phyloP scores from a whole-genome alignment of 2,113 vertebrate species.

The Brienomyrus longianalis region DNA sequence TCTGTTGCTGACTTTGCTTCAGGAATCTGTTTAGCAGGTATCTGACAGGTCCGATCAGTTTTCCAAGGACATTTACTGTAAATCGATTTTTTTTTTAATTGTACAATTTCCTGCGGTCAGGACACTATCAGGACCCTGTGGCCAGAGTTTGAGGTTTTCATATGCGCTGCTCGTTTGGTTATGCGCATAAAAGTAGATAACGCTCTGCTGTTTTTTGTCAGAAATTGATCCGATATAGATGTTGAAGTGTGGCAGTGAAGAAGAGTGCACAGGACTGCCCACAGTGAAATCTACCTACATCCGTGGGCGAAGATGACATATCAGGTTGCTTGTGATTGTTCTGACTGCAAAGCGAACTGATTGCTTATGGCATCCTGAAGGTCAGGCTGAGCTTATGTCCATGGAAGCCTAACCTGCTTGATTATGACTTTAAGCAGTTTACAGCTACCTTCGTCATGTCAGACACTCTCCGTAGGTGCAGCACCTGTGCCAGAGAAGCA shows the following conservation, averaged over 20 bases:
- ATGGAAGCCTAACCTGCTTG: not conserved
- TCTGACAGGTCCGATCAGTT: slow-evolving; percentile 4
- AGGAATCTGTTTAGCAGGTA: not conserved
- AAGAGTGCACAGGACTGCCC: not conserved
- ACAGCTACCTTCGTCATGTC: not conserved
- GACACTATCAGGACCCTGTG: not conserved
- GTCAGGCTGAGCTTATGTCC: not conserved
- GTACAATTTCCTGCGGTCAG: not conserved
- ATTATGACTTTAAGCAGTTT: not conserved
- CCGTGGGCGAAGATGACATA: not conserved
- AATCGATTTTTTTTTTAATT: not conserved
- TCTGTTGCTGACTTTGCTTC: not conserved
- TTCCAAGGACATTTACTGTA: not conserved
- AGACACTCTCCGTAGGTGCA: not conserved
- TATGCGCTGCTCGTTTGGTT: not conserved
- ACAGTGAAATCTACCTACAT: not conserved
- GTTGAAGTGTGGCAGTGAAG: not conserved
- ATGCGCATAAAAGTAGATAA: not conserved
- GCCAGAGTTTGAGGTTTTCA: not conserved
- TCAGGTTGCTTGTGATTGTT: not conserved
- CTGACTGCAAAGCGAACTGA: not conserved
- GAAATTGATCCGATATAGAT: not conserved
- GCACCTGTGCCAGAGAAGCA: not conserved
- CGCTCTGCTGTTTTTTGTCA: not conserved
- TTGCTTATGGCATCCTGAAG: not conserved